phyloP scores from a whole-genome alignment of 2,113 vertebrate species.

The Cyanistes caeruleus region DNA sequence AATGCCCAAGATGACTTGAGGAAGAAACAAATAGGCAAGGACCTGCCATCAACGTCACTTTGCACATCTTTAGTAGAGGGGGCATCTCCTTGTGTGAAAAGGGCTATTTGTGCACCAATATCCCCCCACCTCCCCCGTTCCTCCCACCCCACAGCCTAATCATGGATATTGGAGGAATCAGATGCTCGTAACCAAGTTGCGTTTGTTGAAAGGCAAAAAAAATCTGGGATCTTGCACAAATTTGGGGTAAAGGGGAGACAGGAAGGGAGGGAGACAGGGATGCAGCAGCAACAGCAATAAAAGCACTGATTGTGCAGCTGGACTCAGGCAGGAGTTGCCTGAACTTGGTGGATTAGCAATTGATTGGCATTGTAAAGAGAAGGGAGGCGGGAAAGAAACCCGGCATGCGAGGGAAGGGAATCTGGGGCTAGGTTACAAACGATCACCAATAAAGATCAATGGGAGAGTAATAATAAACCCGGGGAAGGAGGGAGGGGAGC shows the following conservation, averaged over 20 bases:
- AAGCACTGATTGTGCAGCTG: constrained; percentile 47
- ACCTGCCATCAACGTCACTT: background rate
- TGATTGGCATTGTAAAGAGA: background rate
- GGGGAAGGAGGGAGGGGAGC: background rate
- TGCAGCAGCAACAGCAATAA: constrained; percentile 52
- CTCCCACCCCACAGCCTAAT: background rate
- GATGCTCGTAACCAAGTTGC: background rate
- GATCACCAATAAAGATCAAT: background rate
- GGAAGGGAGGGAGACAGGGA: background rate
- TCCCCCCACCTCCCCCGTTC: background rate
- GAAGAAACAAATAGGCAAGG: background rate
- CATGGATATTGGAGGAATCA: background rate
- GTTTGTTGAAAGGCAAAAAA: background rate
- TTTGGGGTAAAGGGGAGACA: background rate
- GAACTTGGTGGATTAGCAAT: constrained; percentile 47
- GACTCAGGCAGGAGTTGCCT: constrained; percentile 42
- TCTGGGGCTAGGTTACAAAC: background rate
- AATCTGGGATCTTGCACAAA: background rate
- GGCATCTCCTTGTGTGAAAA: background rate
- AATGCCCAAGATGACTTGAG: background rate
- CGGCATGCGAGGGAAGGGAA: background rate
- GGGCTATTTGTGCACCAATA: background rate
- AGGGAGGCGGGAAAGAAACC: background rate
- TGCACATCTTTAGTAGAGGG: background rate
- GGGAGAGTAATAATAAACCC: background rate